Percentiles rank a stretch among this genome's conserved stretches.
Evolutionary conservation across 2,888 invertebrate genomes (phyloP).

Genomic region (Drosophila rellima): DNA sequence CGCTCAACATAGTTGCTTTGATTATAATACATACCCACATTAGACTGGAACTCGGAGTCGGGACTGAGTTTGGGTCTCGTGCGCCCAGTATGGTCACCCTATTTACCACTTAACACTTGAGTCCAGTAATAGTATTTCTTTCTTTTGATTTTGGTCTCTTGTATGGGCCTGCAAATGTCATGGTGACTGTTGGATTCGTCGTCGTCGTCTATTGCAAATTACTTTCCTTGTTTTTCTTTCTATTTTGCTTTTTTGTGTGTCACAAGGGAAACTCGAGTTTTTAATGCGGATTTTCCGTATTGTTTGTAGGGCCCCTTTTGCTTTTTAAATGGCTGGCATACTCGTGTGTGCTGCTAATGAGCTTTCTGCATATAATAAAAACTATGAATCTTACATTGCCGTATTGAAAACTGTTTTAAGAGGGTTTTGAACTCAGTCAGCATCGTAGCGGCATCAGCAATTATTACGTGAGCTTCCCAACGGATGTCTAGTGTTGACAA

Average conservation of each 20-base stretch:
- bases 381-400: constrained; percentile 25
- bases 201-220: constrained; percentile 56
- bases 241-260: constrained; percentile 57
- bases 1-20: constrained; percentile 69
- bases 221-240: constrained; percentile 68
- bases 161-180: constrained; percentile 62
- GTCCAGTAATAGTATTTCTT: constrained; percentile 73
- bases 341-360: constrained; percentile 56
- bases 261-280: constrained; percentile 73
- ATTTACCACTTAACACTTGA: constrained; percentile 2
- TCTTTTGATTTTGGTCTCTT: constrained; percentile 45
- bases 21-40: constrained; percentile 55
- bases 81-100: constrained; percentile 38
- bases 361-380: constrained; percentile 37
- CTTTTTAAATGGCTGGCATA: constrained; percentile 38
- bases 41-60: constrained; percentile 21
- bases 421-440: constrained; percentile 34
- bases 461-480: constrained; percentile 8
- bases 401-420: constrained; percentile 51
- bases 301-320: constrained; percentile 43
- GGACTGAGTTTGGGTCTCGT: constrained; percentile 13
- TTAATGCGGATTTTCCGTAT: constrained; percentile 77
- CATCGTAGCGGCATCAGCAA: neutral
- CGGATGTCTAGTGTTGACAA: constrained; percentile 13
- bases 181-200: constrained; percentile 60